phyloP scores from a whole-genome alignment of 1,140 invertebrate species.

The Kradibia gibbosae region DNA sequence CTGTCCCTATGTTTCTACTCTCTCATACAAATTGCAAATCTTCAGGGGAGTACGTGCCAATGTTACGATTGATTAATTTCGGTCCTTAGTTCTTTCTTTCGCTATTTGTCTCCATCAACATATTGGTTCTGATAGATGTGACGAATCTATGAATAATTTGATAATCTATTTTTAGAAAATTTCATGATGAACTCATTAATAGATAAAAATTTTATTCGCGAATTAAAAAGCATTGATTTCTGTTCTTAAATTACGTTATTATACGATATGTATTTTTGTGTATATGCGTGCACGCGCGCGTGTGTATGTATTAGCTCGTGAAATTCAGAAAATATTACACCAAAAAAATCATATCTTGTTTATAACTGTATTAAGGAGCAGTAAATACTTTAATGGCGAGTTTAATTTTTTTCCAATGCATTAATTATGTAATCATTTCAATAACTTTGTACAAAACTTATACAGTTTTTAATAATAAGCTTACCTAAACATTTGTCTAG shows the following conservation, averaged over 20 bases:
- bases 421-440: background rate
- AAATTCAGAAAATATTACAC: background rate
- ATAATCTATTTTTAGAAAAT: slow-evolving; percentile 7
- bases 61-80: slow-evolving; percentile 31
- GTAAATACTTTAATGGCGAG: background rate
- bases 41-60: background rate
- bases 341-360: background rate
- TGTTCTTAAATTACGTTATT: background rate
- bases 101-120: background rate
- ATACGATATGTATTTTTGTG: too few species aligned
- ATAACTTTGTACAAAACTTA: background rate
- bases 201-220: too few species aligned
- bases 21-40: slow-evolving; percentile 26
- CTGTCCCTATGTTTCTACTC: background rate
- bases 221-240: too few species aligned
- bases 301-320: too few species aligned
- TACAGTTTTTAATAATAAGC: too few species aligned
- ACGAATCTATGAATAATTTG: slow-evolving; percentile 6
- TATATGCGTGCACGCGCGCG: too few species aligned
- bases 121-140: background rate
- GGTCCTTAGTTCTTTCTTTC: slow-evolving; percentile 9
- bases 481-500: too few species aligned
- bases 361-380: background rate
- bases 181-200: background rate
- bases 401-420: background rate